Conservation (phyloP, 2,888 invertebrate genomes). For the Podotricha telesiphe region DNA sequence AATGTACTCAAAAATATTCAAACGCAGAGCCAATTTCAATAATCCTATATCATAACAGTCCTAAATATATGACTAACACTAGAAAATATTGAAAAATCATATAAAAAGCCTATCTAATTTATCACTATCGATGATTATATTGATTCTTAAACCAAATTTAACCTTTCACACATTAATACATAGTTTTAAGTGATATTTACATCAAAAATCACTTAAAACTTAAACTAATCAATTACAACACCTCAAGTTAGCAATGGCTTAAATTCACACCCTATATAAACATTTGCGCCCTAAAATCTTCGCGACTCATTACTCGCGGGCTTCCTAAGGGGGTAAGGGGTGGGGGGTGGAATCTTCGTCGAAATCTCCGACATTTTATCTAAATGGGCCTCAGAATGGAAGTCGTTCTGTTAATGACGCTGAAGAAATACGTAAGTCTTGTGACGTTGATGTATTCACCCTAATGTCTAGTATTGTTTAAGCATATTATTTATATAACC, state of each 20-base stretch:
- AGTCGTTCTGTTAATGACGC: constrained; percentile 80
- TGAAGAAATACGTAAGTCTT: constrained; percentile 78
- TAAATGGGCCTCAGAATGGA: constrained; percentile 82
- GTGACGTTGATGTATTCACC: constrained; percentile 59
- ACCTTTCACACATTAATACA: too few relatives aligned
- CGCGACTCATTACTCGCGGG: constrained; percentile 80
- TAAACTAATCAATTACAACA: constrained; percentile 41
- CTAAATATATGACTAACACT: too few relatives aligned
- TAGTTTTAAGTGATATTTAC: too few relatives aligned
- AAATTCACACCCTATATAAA: constrained; percentile 82
- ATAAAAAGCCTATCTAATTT: too few relatives aligned
- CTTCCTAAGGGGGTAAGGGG: constrained; percentile 38
- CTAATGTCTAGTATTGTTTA: constrained; percentile 41
- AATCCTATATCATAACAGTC: too few relatives aligned
- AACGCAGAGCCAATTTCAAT: too few relatives aligned
- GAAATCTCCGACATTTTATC: constrained; percentile 84
- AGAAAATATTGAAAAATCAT: too few relatives aligned
- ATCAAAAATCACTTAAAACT: constrained; percentile 23
- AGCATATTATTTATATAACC: constrained; percentile 34
- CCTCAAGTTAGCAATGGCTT: constrained; percentile 54
- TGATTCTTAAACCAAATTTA: too few relatives aligned
- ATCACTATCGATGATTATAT: too few relatives aligned
- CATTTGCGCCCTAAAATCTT: constrained; percentile 82
- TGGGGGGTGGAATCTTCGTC: constrained; percentile 69
- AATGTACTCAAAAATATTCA: too few relatives aligned